Base-by-base conservation (phyloP, 2,888 invertebrate species). In the Sinhomidia bicolor region DNA sequence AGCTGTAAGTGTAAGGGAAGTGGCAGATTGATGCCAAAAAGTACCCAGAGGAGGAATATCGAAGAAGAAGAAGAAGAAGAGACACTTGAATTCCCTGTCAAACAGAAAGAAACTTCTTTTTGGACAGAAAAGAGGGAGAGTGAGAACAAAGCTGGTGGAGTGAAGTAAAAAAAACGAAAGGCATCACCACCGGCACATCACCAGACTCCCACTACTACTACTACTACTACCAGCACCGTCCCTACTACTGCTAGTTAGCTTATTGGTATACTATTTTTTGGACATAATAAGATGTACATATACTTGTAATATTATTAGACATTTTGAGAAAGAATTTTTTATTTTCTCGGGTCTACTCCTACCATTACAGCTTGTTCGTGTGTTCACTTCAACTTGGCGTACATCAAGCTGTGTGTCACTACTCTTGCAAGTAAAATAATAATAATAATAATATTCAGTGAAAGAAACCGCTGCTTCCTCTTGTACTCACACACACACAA, bases 11-110 rank as follows among this genome's bases (percentile, higher is more conserved):
- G 89, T 89, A 89, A 87, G 87, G 88, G 85, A 91, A 91, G 91
- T 91, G 91, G 86, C 90, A 91, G 91, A 88, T 91, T 91, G 90
- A 91, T 91, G 90, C 88, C 85, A 90, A 91, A 91, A 89, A 90
- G 91, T 89, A 90, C 91, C 91, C 91, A 82, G 79, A 91, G 91
- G 91, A 91, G 88, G 90, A 88, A 91, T 91, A 89, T 80, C 87
- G 74, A 84, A 83, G 60, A 80, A 44, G 62, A 68, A 68, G 60
- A 80, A 44, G 62, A 68, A 68, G 54, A 86, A 83, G 82, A 86
- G 86, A 86, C 90, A 90, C 90, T 90, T 90, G 83, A 90, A 89
- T 90, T 90, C 86, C 84, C 87, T 89, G 90, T 90, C 90, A 90
- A 90, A 89, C 86, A 88, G 88, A 81, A 74, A 85, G 83, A 90